Percentiles rank a stretch among this genome's conserved stretches.
Conservation (phyloP, 2,797 vertebrate genomes). For the Brachyrhaphis roseni region DNA sequence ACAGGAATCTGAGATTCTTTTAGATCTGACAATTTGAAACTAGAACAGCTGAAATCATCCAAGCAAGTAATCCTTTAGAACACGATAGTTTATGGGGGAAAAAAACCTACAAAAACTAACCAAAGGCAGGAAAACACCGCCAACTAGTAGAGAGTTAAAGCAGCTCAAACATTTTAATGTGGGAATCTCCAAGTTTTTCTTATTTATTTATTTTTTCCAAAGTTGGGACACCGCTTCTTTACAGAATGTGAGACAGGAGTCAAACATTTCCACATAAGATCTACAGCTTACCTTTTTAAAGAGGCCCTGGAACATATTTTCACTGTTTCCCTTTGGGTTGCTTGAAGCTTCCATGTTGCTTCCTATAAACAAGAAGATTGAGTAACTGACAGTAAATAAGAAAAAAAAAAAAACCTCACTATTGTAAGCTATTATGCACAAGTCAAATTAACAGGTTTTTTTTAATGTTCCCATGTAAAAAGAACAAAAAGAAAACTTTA, state of each 20-base stretch:
- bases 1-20: not conserved
- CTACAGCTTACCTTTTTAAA: constrained; percentile 87
- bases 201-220: not conserved
- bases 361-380: constrained; percentile 44
- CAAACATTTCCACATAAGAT: not conserved
- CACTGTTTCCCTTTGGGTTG: constrained; percentile 81
- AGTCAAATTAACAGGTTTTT: not conserved
- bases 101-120: not conserved
- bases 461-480: not conserved
- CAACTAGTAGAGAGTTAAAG: not conserved
- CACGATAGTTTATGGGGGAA: not conserved
- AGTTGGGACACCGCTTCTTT: not conserved
- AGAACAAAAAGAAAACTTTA: not conserved
- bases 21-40: not conserved
- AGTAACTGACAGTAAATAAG: not conserved
- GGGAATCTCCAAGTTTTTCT: not conserved
- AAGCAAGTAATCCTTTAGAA: not conserved
- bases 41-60: not conserved
- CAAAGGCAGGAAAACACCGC: not conserved
- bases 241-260: not conserved
- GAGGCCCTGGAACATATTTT: constrained; percentile 84
- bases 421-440: not conserved
- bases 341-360: constrained; percentile 65
- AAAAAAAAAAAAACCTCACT: not conserved
- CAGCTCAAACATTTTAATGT: no score